Evolutionary conservation across 2,113 vertebrate genomes (phyloP).

Genomic region (Leucoraja erinaceus): DNA sequence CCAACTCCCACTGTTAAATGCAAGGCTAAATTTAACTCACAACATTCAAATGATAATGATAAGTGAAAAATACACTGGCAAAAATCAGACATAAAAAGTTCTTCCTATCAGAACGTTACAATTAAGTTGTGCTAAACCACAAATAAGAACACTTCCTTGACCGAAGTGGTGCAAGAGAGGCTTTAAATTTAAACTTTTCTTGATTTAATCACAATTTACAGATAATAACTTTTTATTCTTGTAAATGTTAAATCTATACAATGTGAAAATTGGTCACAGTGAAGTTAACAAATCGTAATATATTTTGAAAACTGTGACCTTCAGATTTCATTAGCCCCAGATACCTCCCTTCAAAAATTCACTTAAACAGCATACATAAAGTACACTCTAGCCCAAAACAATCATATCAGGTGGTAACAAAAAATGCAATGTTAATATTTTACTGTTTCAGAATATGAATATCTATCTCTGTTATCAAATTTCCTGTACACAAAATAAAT

Average conservation of each 20-base stretch:
- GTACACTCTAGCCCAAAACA: not conserved
- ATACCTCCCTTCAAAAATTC: not conserved
- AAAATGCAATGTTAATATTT: not conserved
- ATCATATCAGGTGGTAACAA: not conserved
- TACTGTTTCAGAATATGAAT: not conserved
- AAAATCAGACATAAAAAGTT: not conserved
- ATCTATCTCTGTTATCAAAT: not conserved
- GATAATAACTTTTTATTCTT: not conserved
- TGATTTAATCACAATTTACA: constrained; percentile 9
- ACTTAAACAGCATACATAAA: not conserved
- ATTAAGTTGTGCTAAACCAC: not conserved
- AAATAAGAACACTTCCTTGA: not conserved
- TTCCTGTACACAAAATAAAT: not conserved
- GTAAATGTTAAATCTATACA: not conserved
- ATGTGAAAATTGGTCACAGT: not conserved
- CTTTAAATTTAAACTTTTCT: not conserved
- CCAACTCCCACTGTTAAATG: not conserved
- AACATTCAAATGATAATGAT: not conserved
- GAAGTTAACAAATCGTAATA: not conserved
- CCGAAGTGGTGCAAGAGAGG: not conserved
- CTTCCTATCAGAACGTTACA: not conserved
- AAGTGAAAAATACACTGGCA: not conserved
- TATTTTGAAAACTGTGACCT: not conserved
- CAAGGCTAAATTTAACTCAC: not conserved
- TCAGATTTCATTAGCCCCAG: not conserved